These are phyloP conservation scores for Scaptomyza montana DNA, from an alignment of 1,140 invertebrate species.

Conservation along the genomic window DNA sequence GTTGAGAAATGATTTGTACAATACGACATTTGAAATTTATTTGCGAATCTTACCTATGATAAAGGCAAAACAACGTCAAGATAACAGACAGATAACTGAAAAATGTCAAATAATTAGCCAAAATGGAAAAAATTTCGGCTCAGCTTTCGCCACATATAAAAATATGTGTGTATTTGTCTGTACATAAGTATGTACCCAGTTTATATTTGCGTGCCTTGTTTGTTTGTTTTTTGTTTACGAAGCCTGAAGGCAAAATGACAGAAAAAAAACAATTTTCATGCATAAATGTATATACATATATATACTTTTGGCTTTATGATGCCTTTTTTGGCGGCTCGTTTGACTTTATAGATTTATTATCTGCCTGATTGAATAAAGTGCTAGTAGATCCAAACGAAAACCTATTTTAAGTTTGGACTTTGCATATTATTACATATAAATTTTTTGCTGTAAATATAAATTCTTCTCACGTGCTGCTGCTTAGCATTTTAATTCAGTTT, in stretches of 20 bases:
- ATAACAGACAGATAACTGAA: conserved; percentile 44
- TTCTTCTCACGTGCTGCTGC: conserved; percentile 7
- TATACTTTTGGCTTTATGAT: neutral
- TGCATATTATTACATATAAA: too few relatives aligned
- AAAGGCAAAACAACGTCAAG: conserved; percentile 24
- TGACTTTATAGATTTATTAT: conserved; percentile 3
- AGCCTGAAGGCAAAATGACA: conserved; percentile 35
- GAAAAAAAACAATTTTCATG: conserved; percentile 33
- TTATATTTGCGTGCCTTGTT: conserved; percentile 10
- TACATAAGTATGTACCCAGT: conserved; percentile 8
- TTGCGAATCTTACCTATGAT: conserved; percentile 48
- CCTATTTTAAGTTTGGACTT: neutral
- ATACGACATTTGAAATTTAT: conserved; percentile 55
- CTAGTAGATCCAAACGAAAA: conserved; percentile 1
- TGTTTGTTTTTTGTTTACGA: conserved; percentile 22
- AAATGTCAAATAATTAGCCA: conserved; percentile 62
- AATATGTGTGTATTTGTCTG: conserved; percentile 3
- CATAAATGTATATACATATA: conserved; percentile 59
- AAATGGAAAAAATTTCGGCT: conserved; percentile 32
- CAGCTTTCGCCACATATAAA: conserved; percentile 52
- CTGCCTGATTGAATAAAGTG: neutral
- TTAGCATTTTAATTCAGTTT: conserved; percentile 40
- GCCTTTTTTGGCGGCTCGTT: conserved; percentile 7
- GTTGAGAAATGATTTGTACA: conserved; percentile 61
- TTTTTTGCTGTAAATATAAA: neutral